A percentile compares a stretch with the other conserved stretches of the same genome.
These are phyloP conservation scores for Galaxias olidus DNA, from an alignment of 2,797 vertebrate species.

Conservation along the genomic window DNA sequence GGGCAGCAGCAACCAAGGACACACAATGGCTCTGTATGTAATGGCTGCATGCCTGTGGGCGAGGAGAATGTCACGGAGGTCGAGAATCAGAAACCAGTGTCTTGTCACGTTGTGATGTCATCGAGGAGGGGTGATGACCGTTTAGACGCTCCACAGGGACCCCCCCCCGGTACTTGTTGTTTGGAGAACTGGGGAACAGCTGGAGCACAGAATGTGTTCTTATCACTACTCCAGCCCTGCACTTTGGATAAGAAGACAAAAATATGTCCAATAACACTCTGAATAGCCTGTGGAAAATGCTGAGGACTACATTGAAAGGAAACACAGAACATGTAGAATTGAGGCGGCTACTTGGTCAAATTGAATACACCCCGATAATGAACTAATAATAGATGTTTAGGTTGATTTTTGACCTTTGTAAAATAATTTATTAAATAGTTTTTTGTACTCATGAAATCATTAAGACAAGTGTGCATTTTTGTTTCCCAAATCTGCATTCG, in stretches of 20 bases:
- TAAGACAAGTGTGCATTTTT: too few relatives aligned
- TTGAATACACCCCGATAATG: too few relatives aligned
- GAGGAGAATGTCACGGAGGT: neutral
- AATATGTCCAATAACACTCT: neutral
- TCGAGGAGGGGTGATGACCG: neutral
- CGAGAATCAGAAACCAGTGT: neutral
- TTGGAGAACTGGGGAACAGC: constrained; percentile 16
- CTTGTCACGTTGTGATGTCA: constrained; percentile 10
- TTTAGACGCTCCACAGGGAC: neutral
- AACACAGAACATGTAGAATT: too few relatives aligned
- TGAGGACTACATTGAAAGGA: too few relatives aligned
- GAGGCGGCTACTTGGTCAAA: too few relatives aligned
- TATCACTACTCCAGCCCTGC: constrained; percentile 10
- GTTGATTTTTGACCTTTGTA: too few relatives aligned
- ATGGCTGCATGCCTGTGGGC: neutral
- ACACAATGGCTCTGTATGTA: neutral
- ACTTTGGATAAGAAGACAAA: constrained; percentile 16
- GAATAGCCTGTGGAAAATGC: too few relatives aligned
- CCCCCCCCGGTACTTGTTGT: neutral
- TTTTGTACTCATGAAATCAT: too few relatives aligned
- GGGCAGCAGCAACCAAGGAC: constrained; percentile 4
- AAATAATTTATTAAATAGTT: too few relatives aligned
- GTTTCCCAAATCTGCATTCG: too few relatives aligned
- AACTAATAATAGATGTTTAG: too few relatives aligned
- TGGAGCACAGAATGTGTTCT: constrained; percentile 3